These are phyloP conservation scores for Petaurus breviceps DNA, from an alignment of 2,113 vertebrate genomes.

Conservation along the genomic window DNA sequence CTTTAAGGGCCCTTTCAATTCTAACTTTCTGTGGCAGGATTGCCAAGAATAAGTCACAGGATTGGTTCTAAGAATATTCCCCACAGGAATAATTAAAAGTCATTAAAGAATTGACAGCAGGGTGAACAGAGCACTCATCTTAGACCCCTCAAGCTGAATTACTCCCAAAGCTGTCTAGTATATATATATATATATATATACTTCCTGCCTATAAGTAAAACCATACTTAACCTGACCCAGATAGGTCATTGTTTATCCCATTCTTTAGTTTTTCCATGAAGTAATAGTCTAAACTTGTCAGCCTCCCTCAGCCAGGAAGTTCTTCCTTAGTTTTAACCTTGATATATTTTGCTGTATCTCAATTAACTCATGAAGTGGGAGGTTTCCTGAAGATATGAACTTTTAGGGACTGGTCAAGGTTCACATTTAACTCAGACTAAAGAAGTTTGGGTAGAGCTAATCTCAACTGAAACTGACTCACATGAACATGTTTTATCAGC, in stretches of 20 bases:
- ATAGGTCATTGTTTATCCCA: neutral
- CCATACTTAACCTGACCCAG: neutral
- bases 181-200: too few species aligned
- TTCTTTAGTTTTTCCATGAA: neutral
- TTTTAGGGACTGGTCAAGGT: neutral
- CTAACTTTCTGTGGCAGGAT: neutral
- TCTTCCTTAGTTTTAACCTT: neutral
- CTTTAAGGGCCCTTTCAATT: neutral
- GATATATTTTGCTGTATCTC: neutral
- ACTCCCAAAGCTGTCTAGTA: neutral
- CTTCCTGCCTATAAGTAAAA: neutral
- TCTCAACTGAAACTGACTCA: neutral
- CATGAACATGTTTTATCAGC: neutral
- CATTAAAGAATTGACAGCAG: constrained; percentile 34
- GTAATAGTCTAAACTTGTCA: neutral
- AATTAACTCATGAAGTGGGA: neutral
- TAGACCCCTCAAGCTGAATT: constrained; percentile 6
- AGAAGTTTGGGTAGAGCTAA: neutral
- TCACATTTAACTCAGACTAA: neutral
- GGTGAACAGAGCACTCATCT: neutral
- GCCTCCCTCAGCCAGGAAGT: neutral
- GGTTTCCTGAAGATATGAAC: neutral
- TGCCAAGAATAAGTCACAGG: constrained; percentile 42
- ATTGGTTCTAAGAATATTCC: neutral
- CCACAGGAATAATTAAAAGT: constrained; percentile 17